These are phyloP conservation scores for Escarpia spicata DNA, from an alignment of 2,888 invertebrate species.

Conservation along the genomic window DNA sequence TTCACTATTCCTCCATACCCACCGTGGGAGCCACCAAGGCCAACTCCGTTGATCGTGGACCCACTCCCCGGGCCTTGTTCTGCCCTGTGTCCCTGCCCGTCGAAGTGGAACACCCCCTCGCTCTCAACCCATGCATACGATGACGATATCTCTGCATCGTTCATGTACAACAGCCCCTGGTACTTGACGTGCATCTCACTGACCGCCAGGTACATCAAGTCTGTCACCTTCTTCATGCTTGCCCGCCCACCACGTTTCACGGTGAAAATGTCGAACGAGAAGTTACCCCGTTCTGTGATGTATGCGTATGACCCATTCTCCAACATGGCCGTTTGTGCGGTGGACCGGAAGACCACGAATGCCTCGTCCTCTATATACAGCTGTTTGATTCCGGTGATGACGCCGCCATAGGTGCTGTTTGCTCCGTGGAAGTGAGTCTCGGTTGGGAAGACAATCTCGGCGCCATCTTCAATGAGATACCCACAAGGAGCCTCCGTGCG, in stretches of 20 bases:
- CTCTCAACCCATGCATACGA: constrained; percentile 54
- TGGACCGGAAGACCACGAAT: constrained; percentile 45
- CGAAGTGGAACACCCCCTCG: constrained; percentile 50
- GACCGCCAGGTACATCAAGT: constrained; percentile 39
- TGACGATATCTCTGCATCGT: constrained; percentile 48
- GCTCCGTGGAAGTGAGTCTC: constrained; percentile 54
- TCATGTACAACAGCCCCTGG: constrained; percentile 49
- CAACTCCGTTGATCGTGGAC: constrained; percentile 40
- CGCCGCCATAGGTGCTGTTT: constrained; percentile 48
- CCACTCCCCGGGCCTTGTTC: constrained; percentile 42
- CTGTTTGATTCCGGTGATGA: constrained; percentile 47
- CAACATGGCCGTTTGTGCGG: constrained; percentile 48
- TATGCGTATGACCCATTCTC: constrained; percentile 44
- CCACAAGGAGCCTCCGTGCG: constrained; percentile 53
- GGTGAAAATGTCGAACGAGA: constrained; percentile 46
- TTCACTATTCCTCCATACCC: constrained; percentile 47
- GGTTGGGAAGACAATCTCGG: constrained; percentile 49
- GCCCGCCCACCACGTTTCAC: constrained; percentile 46
- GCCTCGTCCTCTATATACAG: constrained; percentile 48
- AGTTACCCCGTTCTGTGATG: constrained; percentile 47
- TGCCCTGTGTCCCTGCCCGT: constrained; percentile 46
- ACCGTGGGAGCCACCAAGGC: constrained; percentile 53
- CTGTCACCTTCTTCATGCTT: constrained; percentile 44
- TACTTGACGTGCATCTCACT: constrained; percentile 51
- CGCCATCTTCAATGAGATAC: constrained; percentile 48